Base-by-base conservation (phyloP, 2,797 vertebrate species). In the Aphelocoma californica region DNA sequence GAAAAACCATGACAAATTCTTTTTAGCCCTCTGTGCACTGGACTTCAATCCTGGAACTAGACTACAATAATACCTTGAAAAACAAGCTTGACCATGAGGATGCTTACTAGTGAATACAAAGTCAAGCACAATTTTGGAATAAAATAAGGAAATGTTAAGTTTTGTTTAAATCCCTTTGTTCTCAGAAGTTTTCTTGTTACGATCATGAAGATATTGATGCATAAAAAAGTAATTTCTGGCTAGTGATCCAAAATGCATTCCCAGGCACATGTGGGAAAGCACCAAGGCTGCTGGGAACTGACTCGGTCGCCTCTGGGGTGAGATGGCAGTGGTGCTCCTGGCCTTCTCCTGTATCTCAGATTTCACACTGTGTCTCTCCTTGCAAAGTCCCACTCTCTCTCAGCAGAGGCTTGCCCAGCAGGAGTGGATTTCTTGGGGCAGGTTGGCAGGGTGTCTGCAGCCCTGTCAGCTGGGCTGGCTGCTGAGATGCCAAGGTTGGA, bases 231-330 rank as follows among this genome's bases (percentile, higher is more conserved):
- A 26, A 40, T 47, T 86, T 78, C 29, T 64, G 18, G 12, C 18
- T 28, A 32, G 40, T 36, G 47, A 47, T 84, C 38, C 42, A 57
- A 71, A 86, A 31, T 15, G 7, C 28, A 34, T 29, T 65, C 19
- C n/a, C 23, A 54, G 70, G 34, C 38, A 75, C 23, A 36, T 48
- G 20, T 42, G 62, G 45, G 34, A 77, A 81, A 70, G 25, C 23
- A 24, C 13, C 32, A 5, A 61, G 20, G 40, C 53, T 83, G 53
- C 34, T 23, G 11, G 19, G 38, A 38, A 69, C 31, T 31, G 70
- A 34, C 12, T 21, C 0, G 0, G 12, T 77, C 56, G 26, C 16
- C 10, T 78, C 61, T 50, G 42, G 23, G 57, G 50, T 1, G 34
- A 58, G 50, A 20, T n/a, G 31, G 70, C 64, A 47, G 18, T 0